phyloP scores from a whole-genome alignment of 2,888 invertebrate species.

The Trisateles emortualis region DNA sequence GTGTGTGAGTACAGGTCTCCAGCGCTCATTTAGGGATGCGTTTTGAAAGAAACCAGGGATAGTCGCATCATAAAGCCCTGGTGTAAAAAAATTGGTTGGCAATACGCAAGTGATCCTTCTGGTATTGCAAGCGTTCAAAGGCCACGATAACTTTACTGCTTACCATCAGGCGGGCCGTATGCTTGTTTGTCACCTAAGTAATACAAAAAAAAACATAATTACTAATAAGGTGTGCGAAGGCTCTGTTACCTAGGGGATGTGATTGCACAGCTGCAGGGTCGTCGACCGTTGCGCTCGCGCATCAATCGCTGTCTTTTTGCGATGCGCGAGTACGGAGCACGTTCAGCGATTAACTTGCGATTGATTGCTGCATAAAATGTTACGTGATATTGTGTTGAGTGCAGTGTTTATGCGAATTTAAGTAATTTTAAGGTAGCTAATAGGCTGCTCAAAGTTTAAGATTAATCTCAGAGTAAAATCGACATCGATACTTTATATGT shows the following conservation, averaged over 20 bases:
- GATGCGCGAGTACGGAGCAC: constrained; percentile 22
- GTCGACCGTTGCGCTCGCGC: constrained; percentile 41
- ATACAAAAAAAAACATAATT: constrained; percentile 16
- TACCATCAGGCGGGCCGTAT: no score
- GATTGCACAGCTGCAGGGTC: constrained; percentile 44
- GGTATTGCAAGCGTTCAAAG: no score
- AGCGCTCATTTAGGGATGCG: no score
- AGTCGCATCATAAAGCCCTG: no score
- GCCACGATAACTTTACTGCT: no score
- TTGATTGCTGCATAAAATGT: background rate
- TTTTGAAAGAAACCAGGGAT: no score
- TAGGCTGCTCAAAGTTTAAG: background rate
- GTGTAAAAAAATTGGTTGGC: no score
- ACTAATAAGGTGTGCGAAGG: constrained; percentile 1
- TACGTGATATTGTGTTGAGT: background rate
- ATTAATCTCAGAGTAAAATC: background rate
- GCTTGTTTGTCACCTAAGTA: no score
- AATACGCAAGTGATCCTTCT: no score
- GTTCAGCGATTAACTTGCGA: background rate
- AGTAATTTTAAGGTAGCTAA: background rate
- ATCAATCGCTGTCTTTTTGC: constrained; percentile 38
- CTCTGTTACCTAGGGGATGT: constrained; percentile 43
- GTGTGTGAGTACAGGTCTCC: no score
- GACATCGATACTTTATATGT: no score
- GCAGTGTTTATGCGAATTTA: background rate